phyloP scores from a whole-genome alignment of 2,113 vertebrate genomes.

The Pavo muticus region DNA sequence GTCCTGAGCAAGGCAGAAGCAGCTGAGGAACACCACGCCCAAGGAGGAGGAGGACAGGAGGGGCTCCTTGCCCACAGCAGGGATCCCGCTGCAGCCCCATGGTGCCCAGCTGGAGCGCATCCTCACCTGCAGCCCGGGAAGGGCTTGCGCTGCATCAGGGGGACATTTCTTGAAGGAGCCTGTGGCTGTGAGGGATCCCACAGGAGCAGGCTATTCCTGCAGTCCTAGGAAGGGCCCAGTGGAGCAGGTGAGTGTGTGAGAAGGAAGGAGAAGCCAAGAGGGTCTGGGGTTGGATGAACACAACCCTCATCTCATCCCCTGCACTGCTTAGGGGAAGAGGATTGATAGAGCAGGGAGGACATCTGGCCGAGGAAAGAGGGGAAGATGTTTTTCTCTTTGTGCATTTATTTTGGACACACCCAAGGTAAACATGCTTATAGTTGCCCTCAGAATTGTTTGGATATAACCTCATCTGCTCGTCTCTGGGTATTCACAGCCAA shows the following conservation, averaged over 20 bases:
- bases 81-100: background rate
- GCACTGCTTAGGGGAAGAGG: accelerated
- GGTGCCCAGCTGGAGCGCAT: background rate
- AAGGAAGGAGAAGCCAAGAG: background rate
- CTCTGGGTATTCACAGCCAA: background rate
- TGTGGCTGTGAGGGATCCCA: background rate
- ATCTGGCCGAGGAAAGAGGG: accelerated
- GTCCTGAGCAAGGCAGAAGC: background rate
- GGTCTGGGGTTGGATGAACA: background rate
- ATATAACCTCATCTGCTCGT: background rate
- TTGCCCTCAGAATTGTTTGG: background rate
- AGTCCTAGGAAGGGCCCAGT: background rate
- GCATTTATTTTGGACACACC: background rate
- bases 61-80: background rate
- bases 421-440: accelerated
- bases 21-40: background rate
- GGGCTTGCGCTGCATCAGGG: background rate
- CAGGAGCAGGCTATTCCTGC: background rate
- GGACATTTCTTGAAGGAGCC: background rate
- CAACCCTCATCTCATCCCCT: too few relatives aligned
- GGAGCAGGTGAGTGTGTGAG: too few relatives aligned
- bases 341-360: accelerated
- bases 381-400: background rate
- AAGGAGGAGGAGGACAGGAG: background rate
- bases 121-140: background rate